Conservation (phyloP, 2,113 vertebrate species). For the Gnathonemus echidnorhynchus region DNA sequence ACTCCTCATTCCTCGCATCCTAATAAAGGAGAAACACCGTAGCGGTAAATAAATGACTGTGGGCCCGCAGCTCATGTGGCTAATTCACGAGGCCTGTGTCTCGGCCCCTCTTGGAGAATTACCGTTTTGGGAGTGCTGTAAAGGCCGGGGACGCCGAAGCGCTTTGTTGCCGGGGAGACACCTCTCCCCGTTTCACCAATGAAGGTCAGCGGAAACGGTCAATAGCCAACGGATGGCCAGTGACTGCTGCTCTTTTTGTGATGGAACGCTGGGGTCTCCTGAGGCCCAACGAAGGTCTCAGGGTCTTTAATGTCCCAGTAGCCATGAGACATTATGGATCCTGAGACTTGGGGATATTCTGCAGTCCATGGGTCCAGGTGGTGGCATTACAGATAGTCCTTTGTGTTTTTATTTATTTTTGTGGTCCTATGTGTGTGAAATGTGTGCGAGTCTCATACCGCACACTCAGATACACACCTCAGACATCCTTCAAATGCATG, state of each 20-base stretch:
- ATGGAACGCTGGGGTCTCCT: constrained; percentile 29
- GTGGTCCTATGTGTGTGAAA: neutral
- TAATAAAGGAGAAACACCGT: constrained; percentile 7
- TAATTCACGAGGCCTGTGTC: constrained; percentile 4
- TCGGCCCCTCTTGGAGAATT: constrained; percentile 45
- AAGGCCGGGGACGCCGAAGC: constrained; percentile 42
- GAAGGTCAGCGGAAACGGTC: constrained; percentile 58
- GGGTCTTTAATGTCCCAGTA: constrained; percentile 54
- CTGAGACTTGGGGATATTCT: constrained; percentile 46
- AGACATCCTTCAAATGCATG: neutral
- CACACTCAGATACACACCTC: neutral
- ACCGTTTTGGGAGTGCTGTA: constrained; percentile 49
- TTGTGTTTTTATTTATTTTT: neutral
- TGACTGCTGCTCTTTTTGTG: constrained; percentile 36
- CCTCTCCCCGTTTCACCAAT: constrained; percentile 44
- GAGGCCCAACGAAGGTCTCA: constrained; percentile 43
- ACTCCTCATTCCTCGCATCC: neutral
- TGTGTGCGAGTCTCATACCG: neutral
- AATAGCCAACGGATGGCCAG: constrained; percentile 43
- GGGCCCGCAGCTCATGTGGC: constrained; percentile 31
- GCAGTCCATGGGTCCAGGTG: constrained; percentile 34
- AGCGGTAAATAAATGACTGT: constrained; percentile 2
- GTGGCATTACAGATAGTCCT: neutral
- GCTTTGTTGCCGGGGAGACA: constrained; percentile 42
- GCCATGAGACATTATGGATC: constrained; percentile 49